Base-by-base conservation (phyloP, 2,113 vertebrate species). In the Engystomops pustulosus region DNA sequence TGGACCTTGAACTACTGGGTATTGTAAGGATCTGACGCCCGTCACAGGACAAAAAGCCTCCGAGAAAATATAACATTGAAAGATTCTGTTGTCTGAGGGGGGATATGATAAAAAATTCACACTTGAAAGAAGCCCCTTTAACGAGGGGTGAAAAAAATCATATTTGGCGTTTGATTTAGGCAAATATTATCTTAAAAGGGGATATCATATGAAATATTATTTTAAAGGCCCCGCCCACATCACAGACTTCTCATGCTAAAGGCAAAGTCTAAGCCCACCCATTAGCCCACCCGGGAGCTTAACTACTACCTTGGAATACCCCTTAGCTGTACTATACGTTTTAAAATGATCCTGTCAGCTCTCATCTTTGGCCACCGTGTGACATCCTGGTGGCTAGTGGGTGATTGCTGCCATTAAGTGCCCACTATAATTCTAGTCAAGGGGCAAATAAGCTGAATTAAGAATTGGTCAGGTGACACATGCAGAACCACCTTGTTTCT, bases 1-100 rank as follows among this genome's bases (percentile, higher is more conserved):
- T n/a, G 69, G 58, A 85, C 76, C 85, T 86, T 87, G 74, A 27
- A 17, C 3, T 3, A 51, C 72, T 58, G 83, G 20, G 53, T 51
- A 27, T n/a, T 6, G 81, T 6, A 18, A 65, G 78, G 71, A 5
- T 23, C 30, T 18, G 58, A 69, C 80, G 81, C 71, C 87, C 62
- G 69, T 51, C 14, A 38, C 74, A 36, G 32, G 34, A 62, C 18
- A 65, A 3, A 67, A 44, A 0, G 62, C 10, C 60, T 75, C 32
- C 34, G 60, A 6, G 17, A n/a, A 15, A 7, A 34, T 44, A 49
- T 76, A 65, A 79, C 2, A 34, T 8, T 25, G 45, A 6, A 68
- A 72, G 44, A 17, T 55, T 70, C 11, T 55, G 45, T 55, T 55
- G 47, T 81, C 30, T 1, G 6, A 2, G 25, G 47, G n/a, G n/a